Evolutionary conservation across 2,797 vertebrate genomes (phyloP), one percentile per base, ranked within the genome.

Genomic region (Poeciliopsis gracilis): DNA sequence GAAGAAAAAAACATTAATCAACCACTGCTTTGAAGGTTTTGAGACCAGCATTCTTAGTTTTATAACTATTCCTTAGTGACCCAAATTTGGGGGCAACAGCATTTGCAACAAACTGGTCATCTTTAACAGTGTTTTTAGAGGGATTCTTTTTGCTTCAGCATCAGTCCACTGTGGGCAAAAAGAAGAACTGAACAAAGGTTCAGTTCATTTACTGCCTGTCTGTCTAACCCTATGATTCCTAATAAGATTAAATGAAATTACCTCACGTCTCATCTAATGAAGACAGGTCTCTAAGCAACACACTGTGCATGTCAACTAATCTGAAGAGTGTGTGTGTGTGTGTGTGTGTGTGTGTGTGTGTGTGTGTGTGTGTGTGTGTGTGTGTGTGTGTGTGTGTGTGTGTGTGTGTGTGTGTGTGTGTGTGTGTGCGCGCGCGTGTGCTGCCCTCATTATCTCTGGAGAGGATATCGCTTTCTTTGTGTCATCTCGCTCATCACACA

Each of bases 391-490:
- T 61, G 38, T 75, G 43, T 13, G 45, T 45, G 12, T 91, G 82
- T 88, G 80, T 70, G 45, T 91, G 82, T 88, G 80, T 84, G 72
- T 71, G 63, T 63, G 53, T 53, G 84, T 85, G 36, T 73, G 84
- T 91, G 61, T 61, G 38, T 75, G 43, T 45, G 45, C 13, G 12
- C 91, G 82, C 88, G 80, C 72, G 12, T 91, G 82, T 88, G 80
- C 72, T 75, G 82, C 66, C 82, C 86, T 95, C 85, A 94, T 95
- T 95, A 94, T 92, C 91, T 93, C 77, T 93, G 76, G 79, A 94
- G 92, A 91, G 92, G 85, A 84, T 78, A 73, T 86, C 77, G 82
- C 75, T 86, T 82, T 70, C 82, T 92, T 92, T 93, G 81, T 91
- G 63, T 80, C 53, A 51, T 59, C 69, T 88, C 73, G 57, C 85